Evolutionary conservation across 2,888 invertebrate species (phyloP), one percentile per base, ranked within the genome.

Genomic region (Acholoe squamosa): DNA sequence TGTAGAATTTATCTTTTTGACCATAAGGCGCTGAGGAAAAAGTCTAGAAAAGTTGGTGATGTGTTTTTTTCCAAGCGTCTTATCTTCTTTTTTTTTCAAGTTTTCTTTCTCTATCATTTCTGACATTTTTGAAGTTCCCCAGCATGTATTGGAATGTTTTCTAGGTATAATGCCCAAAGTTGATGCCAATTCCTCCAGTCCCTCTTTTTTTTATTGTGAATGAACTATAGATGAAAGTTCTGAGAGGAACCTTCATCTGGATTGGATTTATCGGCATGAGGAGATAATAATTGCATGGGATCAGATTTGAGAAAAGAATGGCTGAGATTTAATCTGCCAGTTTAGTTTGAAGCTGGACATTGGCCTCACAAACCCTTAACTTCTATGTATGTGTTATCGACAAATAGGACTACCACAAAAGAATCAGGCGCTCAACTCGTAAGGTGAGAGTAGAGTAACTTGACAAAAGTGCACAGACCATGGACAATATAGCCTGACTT

Each of bases 341-440:
- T 3, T 19, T 19, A 61, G 61, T 3, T 43, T 61, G 61, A 14
- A 61, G n/a, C 61, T 61, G 61, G 61, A 1, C 19, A n/a, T n/a
- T 19, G n/a, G 61, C 61, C 61, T 61, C 1, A 61, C 61, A 3
- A 14, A 61, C 3, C 3, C 61, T 19, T 76, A 76, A 76, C 31
- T 14, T 76, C 31, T 76, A 25, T 28, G 76, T 76, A 25, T 76
- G 16, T 80, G n/a, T 80, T 43, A 43, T 80, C 80, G 22, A 80
- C 33, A n/a, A 86, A 52, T 86, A 86, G 86, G 86, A 86, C 56
- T 86, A 86, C 86, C 86, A 86, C 86, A 86, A 86, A 86, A 86
- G 54, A 54, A 86, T 86, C 56, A 25, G 86, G 22, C 54, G 86
- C 28, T n/a, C 25, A 52, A 54, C 52, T 22, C 86, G 56, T 1